Conservation (phyloP, 2,888 invertebrate genomes). For the Bibio marci region DNA sequence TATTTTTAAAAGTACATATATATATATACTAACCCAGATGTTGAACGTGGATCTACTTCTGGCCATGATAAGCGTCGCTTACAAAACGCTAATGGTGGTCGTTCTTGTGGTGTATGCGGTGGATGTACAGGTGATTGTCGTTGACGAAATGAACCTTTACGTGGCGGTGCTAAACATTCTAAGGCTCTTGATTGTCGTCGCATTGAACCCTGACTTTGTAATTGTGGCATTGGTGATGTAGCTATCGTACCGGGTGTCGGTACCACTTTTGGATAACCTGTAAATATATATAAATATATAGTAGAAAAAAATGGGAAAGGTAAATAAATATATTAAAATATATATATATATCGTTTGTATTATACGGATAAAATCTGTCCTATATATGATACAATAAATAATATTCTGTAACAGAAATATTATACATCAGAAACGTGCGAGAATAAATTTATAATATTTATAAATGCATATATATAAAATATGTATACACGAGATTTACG, state of each 20-base stretch:
- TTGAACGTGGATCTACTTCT: conserved; percentile 66
- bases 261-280: conserved; percentile 55
- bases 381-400: too few species aligned
- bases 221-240: conserved; percentile 22
- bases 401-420: background rate
- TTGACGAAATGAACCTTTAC: conserved; percentile 41
- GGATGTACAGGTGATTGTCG: conserved; percentile 24
- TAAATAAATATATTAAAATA: background rate
- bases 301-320: background rate
- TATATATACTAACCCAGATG: conserved; percentile 72
- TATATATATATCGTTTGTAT: background rate
- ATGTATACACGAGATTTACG: too few species aligned
- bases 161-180: conserved; percentile 40
- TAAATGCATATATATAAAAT: too few species aligned
- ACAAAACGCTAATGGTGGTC: conserved; percentile 57
- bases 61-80: conserved; percentile 67
- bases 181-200: conserved; percentile 38
- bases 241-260: conserved; percentile 46
- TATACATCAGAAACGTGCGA: too few species aligned
- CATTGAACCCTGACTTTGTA: conserved; percentile 14
- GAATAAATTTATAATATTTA: too few species aligned
- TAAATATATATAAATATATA: background rate
- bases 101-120: conserved; percentile 39
- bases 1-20: too few species aligned
- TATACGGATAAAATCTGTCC: too few species aligned